A percentile compares a stretch with the other conserved stretches of the same genome.
Evolutionary conservation across 2,113 vertebrate genomes (phyloP).

Genomic region (Cettia cetti): DNA sequence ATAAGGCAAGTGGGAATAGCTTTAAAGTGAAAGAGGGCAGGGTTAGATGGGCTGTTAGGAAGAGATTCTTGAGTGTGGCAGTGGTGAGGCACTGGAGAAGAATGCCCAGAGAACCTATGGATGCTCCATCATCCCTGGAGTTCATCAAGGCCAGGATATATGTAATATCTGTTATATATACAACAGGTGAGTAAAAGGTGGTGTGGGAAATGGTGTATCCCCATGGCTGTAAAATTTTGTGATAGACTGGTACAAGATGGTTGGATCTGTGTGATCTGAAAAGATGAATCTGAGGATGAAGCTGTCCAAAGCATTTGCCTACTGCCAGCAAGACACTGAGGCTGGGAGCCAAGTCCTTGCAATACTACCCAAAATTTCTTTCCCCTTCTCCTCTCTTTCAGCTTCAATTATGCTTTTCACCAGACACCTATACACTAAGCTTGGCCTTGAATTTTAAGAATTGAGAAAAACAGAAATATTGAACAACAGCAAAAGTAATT

Average conservation of each 20-base stretch:
- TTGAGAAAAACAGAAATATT: not conserved
- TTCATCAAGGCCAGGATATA: too few relatives aligned
- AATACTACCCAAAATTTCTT: not conserved
- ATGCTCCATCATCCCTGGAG: not conserved
- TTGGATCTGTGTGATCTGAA: not conserved
- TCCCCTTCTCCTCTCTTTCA: not conserved
- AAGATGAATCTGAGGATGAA: not conserved
- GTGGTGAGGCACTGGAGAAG: not conserved
- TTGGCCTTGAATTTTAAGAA: not conserved
- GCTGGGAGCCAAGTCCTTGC: rapidly evolving
- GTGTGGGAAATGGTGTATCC: not conserved
- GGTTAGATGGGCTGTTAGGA: not conserved
- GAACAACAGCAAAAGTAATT: not conserved
- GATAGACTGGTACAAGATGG: not conserved
- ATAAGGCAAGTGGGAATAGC: not conserved
- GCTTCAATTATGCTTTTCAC: not conserved
- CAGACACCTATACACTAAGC: not conserved
- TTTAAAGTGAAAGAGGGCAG: not conserved
- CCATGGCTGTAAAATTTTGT: not conserved
- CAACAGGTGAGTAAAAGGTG: not conserved
- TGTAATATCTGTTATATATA: too few relatives aligned
- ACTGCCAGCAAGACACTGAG: not conserved
- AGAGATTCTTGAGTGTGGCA: not conserved
- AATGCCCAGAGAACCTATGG: not conserved
- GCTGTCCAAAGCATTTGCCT: not conserved